A percentile compares a stretch with the other conserved stretches of the same genome.
These are phyloP conservation scores for Mola mola DNA, from an alignment of 2,113 vertebrate genomes.

Conservation along the genomic window DNA sequence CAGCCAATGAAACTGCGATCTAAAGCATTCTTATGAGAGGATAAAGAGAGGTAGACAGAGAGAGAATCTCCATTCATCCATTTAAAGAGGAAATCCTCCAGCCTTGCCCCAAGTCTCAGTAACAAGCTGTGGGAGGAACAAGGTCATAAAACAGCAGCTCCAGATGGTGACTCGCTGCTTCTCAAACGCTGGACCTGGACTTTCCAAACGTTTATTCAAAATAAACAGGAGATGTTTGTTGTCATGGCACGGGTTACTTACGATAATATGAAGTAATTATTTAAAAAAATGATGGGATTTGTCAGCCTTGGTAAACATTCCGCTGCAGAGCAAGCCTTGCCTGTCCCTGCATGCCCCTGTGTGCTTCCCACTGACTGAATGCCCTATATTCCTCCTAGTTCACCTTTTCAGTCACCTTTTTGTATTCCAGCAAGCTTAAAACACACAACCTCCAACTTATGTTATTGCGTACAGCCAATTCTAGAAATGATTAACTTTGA, in stretches of 20 bases:
- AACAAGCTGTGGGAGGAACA: conserved; percentile 36
- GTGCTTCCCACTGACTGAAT: conserved; percentile 2
- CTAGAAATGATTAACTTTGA: background rate
- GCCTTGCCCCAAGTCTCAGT: conserved; percentile 28
- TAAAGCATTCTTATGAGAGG: background rate
- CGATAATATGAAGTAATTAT: background rate
- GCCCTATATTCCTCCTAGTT: conserved; percentile 4
- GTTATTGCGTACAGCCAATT: background rate
- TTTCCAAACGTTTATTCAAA: background rate
- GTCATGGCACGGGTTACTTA: background rate
- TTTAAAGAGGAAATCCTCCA: conserved; percentile 40
- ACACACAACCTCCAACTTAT: background rate
- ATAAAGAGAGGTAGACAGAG: background rate
- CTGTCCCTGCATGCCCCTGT: conserved; percentile 46
- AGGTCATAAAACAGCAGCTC: conserved; percentile 48
- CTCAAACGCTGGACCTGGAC: conserved; percentile 13
- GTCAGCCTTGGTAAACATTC: conserved; percentile 48
- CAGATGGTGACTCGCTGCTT: conserved; percentile 38
- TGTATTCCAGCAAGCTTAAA: background rate
- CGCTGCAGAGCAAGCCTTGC: conserved; percentile 20
- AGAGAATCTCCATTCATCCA: conserved; percentile 4
- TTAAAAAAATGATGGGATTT: conserved; percentile 6
- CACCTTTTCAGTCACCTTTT: conserved; percentile 24
- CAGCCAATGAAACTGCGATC: too few species aligned
- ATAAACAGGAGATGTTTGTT: background rate